These are phyloP conservation scores for Pelobates cultripes DNA, from an alignment of 2,797 vertebrate genomes.

Conservation along the genomic window DNA sequence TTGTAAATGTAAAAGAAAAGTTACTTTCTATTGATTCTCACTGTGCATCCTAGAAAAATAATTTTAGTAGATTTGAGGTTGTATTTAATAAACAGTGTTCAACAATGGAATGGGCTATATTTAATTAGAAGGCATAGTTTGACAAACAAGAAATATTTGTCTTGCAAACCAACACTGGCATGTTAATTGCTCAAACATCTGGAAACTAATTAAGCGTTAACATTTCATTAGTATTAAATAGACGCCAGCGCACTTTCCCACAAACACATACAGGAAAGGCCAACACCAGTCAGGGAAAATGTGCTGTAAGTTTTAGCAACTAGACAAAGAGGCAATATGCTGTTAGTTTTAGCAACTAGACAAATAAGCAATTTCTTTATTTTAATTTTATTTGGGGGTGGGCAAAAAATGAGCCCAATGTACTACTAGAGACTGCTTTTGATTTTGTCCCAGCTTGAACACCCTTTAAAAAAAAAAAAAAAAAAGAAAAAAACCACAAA, in stretches of 20 bases:
- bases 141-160: not conserved
- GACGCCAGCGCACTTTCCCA: not conserved
- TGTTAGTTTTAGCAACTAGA: not conserved
- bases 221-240: slow-evolving; percentile 4
- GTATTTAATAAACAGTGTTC: not conserved
- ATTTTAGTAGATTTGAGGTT: not conserved
- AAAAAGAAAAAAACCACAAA: too few relatives aligned
- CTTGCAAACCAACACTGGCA: slow-evolving; percentile 1
- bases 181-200: slow-evolving; percentile 13
- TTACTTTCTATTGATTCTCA: too few relatives aligned
- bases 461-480: too few relatives aligned
- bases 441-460: too few relatives aligned
- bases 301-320: not conserved
- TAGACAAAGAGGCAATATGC: not conserved
- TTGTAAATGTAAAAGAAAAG: too few relatives aligned
- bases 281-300: not conserved
- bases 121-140: not conserved
- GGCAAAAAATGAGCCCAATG: too few relatives aligned
- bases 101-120: not conserved
- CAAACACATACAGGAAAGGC: not conserved
- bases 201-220: slow-evolving; percentile 10
- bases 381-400: too few relatives aligned
- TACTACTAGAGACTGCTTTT: too few relatives aligned
- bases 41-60: too few relatives aligned
- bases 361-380: too few relatives aligned